Percentiles rank a stretch among this genome's conserved stretches.
These are phyloP conservation scores for Drosophila willistoni DNA, from an alignment of 1,140 invertebrate genomes.

Conservation along the genomic window DNA sequence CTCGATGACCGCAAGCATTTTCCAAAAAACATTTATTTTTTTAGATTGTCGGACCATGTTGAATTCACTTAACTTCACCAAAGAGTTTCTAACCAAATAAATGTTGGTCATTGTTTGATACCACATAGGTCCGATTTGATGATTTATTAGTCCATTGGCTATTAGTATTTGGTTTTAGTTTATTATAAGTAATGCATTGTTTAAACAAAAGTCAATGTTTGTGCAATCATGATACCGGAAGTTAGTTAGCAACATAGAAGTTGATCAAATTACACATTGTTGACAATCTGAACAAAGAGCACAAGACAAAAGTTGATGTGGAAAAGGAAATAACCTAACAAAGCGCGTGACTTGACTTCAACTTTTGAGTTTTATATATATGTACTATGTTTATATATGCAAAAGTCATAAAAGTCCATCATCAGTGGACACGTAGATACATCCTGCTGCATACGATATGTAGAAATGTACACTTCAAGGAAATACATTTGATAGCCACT, in stretches of 20 bases:
- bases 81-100: no score
- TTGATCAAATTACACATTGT: constrained; percentile 55
- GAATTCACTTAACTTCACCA: constrained; percentile 27
- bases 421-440: constrained; percentile 34
- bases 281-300: constrained; percentile 38
- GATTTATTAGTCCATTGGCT: background rate
- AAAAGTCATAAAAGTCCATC: constrained; percentile 34
- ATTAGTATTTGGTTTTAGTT: background rate
- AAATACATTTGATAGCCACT: background rate
- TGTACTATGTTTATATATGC: constrained; percentile 17
- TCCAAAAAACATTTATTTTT: no score
- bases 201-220: constrained; percentile 10
- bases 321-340: constrained; percentile 4
- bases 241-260: constrained; percentile 49
- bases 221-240: constrained; percentile 45
- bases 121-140: no score
- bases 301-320: constrained; percentile 25
- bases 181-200: background rate
- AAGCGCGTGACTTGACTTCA: constrained; percentile 44
- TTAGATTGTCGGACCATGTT: constrained; percentile 25
- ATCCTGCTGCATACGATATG: background rate
- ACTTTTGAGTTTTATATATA: constrained; percentile 9
- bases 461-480: constrained; percentile 13
- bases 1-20: constrained; percentile 27
- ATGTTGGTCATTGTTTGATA: background rate